Evolutionary conservation across 2,888 invertebrate species (phyloP).

Genomic region (Tachina grossa): DNA sequence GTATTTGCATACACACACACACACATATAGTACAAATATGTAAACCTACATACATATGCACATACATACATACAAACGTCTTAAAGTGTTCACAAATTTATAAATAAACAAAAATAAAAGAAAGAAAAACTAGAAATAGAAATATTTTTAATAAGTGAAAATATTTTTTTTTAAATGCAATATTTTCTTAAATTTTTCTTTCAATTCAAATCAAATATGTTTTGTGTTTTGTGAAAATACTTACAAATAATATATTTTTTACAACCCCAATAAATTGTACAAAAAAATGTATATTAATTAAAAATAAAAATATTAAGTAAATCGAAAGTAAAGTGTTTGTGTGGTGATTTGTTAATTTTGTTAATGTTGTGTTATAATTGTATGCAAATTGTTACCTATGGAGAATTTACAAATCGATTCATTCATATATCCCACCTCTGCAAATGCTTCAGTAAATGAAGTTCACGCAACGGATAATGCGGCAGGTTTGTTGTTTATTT

Average conservation of each 20-base stretch:
- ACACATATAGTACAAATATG: too few species aligned
- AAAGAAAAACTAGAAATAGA: conserved; percentile 4
- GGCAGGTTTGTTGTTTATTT: conserved; percentile 56
- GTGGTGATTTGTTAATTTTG: conserved; percentile 50
- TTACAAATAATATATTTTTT: conserved; percentile 45
- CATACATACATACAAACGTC: conserved; percentile 12
- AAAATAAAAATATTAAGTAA: conserved; percentile 26
- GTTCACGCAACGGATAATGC: conserved; percentile 45
- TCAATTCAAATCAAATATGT: conserved; percentile 51
- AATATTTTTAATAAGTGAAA: conserved; percentile 44
- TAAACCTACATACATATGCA: background rate
- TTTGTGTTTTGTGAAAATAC: conserved; percentile 44
- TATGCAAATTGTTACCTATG: conserved; percentile 66
- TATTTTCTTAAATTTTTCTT: conserved; percentile 31
- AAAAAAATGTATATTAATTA: conserved; percentile 20
- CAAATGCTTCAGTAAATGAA: conserved; percentile 32
- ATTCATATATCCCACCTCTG: conserved; percentile 44
- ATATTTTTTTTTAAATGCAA: conserved; percentile 45
- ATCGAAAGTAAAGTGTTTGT: conserved; percentile 60
- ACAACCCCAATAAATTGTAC: conserved; percentile 18
- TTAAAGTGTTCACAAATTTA: conserved; percentile 56
- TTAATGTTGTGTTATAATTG: conserved; percentile 68
- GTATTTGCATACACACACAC: background rate
- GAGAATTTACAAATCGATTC: conserved; percentile 61
- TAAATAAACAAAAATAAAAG: conserved; percentile 30